phyloP scores from a whole-genome alignment of 2,888 invertebrate genomes.

The Hypercompe scribonia region DNA sequence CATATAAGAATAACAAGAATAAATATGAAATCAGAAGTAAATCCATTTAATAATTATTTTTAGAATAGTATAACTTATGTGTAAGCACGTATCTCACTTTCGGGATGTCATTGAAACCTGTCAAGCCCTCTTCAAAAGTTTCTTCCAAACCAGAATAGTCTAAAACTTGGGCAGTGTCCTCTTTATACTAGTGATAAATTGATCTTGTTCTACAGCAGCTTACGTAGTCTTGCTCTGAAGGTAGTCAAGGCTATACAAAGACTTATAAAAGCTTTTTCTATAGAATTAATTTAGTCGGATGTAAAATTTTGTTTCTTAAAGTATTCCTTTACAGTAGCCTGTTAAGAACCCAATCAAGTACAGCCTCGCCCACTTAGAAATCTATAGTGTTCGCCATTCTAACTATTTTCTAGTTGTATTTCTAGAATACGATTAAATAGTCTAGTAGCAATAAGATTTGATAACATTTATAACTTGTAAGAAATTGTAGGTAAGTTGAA shows the following conservation, averaged over 20 bases:
- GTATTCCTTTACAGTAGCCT: neutral
- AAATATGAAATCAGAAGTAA: neutral
- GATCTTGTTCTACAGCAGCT: conserved; percentile 8
- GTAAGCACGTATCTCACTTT: neutral
- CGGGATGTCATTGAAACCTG: conserved; percentile 8
- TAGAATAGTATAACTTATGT: neutral
- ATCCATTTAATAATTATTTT: neutral
- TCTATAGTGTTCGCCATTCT: neutral
- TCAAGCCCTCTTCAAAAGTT: conserved; percentile 19
- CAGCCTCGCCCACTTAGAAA: neutral
- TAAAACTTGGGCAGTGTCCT: conserved; percentile 8
- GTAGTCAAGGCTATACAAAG: neutral
- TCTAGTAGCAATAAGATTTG: neutral
- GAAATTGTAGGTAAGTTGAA: neutral
- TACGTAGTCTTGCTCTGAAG: neutral
- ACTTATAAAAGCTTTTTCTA: neutral
- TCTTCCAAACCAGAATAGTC: neutral
- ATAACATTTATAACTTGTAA: neutral
- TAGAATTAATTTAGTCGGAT: neutral
- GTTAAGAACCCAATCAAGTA: neutral
- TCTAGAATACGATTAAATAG: neutral
- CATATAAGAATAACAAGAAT: neutral
- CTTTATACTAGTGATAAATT: conserved; percentile 9
- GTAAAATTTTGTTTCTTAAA: neutral
- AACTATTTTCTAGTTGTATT: neutral